These are phyloP conservation scores for Scaptomyza hsui DNA, from an alignment of 1,140 invertebrate genomes.

Conservation along the genomic window DNA sequence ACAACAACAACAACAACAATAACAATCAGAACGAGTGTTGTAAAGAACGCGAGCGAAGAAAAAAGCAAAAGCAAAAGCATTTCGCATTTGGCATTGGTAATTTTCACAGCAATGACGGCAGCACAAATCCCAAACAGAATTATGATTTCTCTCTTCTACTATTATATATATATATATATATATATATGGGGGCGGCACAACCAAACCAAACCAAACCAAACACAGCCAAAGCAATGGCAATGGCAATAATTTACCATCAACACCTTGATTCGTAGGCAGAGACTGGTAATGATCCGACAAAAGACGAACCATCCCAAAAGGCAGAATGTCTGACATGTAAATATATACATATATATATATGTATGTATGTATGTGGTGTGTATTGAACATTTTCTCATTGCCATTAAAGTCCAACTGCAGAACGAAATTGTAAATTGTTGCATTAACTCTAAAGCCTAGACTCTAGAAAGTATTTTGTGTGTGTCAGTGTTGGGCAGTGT, in stretches of 20 bases:
- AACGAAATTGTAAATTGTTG: background rate
- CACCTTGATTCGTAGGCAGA: conserved; percentile 21
- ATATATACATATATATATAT: background rate
- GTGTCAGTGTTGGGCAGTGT: too few relatives aligned
- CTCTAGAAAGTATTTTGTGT: background rate
- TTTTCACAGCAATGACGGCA: conserved; percentile 62
- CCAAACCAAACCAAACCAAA: too few relatives aligned
- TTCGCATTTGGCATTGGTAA: conserved; percentile 41
- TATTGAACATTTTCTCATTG: background rate
- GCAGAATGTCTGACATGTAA: conserved; percentile 16
- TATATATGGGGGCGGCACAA: conserved; percentile 52
- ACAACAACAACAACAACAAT: conserved; percentile 55
- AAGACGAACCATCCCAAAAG: background rate
- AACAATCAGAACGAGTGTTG: conserved; percentile 58
- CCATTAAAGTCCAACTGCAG: background rate
- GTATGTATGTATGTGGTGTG: background rate
- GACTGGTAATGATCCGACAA: conserved; percentile 35
- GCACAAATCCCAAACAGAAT: conserved; percentile 54
- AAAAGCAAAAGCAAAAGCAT: conserved; percentile 40
- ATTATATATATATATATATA: too few relatives aligned
- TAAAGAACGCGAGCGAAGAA: background rate
- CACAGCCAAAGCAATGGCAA: background rate
- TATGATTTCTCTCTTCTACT: conserved; percentile 64
- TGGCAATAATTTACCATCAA: conserved; percentile 50
- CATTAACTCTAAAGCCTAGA: background rate